phyloP scores from a whole-genome alignment of 2,797 vertebrate genomes.

The Eupleurogrammus muticus region DNA sequence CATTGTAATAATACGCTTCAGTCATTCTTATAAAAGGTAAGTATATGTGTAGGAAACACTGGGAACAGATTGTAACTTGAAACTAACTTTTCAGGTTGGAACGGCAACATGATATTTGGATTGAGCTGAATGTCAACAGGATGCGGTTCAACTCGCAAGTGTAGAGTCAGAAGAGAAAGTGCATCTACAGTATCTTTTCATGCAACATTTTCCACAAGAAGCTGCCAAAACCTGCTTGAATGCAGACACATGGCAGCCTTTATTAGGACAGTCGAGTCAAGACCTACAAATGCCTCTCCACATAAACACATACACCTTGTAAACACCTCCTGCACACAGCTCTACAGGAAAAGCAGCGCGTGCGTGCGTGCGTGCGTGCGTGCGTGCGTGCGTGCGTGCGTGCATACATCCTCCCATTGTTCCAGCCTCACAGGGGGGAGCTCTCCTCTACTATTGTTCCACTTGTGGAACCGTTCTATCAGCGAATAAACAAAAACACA shows the following conservation, averaged over 20 bases:
- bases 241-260: neutral
- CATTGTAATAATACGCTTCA: no score
- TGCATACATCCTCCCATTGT: constrained; percentile 84
- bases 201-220: constrained; percentile 8
- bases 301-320: constrained; percentile 21
- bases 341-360: constrained; percentile 56
- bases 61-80: neutral
- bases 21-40: no score
- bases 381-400: constrained; percentile 25
- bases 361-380: constrained; percentile 38
- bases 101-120: neutral
- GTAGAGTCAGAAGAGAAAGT: neutral
- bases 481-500: constrained; percentile 47
- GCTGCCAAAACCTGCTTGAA: constrained; percentile 4
- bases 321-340: constrained; percentile 54
- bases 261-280: constrained; percentile 7
- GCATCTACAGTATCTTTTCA: neutral
- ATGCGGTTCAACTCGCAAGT: neutral
- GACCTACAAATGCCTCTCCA: constrained; percentile 16
- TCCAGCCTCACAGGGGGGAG: constrained; percentile 53
- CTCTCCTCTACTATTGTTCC: constrained; percentile 65
- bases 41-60: no score
- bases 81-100: neutral
- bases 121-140: accelerated
- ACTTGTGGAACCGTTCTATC: constrained; percentile 17